Percentiles rank a stretch among this genome's conserved stretches.
phyloP scores from a whole-genome alignment of 2,113 vertebrate genomes.

The Hydrolagus affinis region DNA sequence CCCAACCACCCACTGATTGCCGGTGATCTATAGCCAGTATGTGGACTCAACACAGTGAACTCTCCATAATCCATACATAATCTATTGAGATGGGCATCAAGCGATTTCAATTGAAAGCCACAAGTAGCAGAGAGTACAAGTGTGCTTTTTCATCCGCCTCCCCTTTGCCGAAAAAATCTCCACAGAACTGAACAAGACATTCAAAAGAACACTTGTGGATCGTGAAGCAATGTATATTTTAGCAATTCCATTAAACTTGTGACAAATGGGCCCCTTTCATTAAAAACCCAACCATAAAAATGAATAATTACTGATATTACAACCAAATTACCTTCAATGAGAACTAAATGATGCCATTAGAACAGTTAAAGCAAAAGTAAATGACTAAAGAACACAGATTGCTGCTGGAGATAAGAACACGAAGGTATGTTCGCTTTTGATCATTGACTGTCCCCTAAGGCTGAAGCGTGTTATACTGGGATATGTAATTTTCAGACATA shows the following conservation, averaged over 20 bases:
- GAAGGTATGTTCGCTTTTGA: not conserved
- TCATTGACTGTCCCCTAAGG: not conserved
- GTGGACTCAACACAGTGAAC: too few species aligned
- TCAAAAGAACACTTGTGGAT: too few species aligned
- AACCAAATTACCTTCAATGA: not conserved
- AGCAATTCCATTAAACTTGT: not conserved
- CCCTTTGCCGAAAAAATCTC: too few species aligned
- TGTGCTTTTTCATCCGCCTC: too few species aligned
- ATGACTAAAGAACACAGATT: not conserved
- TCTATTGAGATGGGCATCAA: too few species aligned
- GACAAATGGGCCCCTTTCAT: not conserved
- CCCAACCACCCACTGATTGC: too few species aligned
- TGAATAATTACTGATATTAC: not conserved
- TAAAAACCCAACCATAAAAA: not conserved
- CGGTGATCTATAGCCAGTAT: too few species aligned
- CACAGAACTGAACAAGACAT: too few species aligned
- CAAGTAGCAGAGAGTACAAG: too few species aligned
- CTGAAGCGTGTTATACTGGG: not conserved
- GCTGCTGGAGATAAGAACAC: not conserved
- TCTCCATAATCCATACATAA: too few species aligned
- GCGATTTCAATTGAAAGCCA: too few species aligned
- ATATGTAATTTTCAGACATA: not conserved
- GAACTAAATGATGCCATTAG: not conserved
- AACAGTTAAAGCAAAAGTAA: not conserved
- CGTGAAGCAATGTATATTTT: too few species aligned